These are phyloP conservation scores for Xylocopa sonorina DNA, from an alignment of 1,140 invertebrate genomes.

Conservation along the genomic window DNA sequence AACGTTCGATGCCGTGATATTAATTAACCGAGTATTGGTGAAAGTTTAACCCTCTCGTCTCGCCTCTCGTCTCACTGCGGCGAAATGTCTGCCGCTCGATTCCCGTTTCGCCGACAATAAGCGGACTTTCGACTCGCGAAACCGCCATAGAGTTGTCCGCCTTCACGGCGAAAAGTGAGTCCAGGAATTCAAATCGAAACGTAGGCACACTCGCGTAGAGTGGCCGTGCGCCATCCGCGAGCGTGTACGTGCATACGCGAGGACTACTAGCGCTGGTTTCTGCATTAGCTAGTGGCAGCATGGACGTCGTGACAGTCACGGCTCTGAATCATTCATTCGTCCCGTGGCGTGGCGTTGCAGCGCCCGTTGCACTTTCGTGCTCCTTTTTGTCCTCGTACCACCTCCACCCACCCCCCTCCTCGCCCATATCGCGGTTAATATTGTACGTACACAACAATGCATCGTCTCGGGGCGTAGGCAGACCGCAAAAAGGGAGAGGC, in stretches of 20 bases:
- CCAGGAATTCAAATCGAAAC: conserved; percentile 12
- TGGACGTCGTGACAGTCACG: conserved; percentile 44
- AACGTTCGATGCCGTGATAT: not conserved
- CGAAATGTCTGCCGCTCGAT: not conserved
- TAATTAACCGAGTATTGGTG: not conserved
- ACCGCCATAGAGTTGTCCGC: not conserved
- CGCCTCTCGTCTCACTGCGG: too few species aligned
- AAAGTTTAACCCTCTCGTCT: not conserved
- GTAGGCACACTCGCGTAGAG: conserved; percentile 5
- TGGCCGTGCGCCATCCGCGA: not conserved
- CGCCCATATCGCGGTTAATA: conserved; percentile 59
- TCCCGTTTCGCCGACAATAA: conserved; percentile 4
- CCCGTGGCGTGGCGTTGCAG: conserved; percentile 35
- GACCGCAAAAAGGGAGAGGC: conserved; percentile 45
- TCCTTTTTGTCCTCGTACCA: conserved; percentile 58
- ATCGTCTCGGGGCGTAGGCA: conserved; percentile 53
- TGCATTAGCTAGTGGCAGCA: conserved; percentile 40
- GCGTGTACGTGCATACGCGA: not conserved
- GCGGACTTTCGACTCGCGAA: not conserved
- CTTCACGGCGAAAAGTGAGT: conserved; percentile 2
- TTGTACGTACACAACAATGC: conserved; percentile 58
- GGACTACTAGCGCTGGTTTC: too few species aligned
- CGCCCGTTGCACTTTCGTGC: conserved; percentile 40
- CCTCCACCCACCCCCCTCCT: too few species aligned
- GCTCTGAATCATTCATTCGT: conserved; percentile 63